Base-by-base conservation (phyloP, 1,140 invertebrate species). In the Drosophila punjabiensis region DNA sequence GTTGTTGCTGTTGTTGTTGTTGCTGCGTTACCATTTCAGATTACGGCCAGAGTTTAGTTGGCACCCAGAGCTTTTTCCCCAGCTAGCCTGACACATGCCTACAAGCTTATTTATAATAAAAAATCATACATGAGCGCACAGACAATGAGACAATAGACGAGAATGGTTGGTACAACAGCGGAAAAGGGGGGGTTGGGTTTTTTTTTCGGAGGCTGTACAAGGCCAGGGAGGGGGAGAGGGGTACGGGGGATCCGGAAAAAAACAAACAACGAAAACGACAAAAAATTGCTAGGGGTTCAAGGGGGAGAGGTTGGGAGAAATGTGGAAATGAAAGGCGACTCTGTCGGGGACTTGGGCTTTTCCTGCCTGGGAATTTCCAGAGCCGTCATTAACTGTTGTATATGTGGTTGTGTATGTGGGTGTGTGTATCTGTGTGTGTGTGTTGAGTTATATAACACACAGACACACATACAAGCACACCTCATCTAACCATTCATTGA, bases 91-190 rank as follows among this genome's bases (percentile, higher is more conserved):
- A 85, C 79, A 89, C 86, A 90, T 90, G 85, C 85, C 81, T 90
- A 89, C 81, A 85, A 89, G 86, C 86, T 85, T 89, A 90, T 85
- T 85, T 89, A 85, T 89, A 89, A 90, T 84, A 85, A 89, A 89
- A 88, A 88, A 89, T 90, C 86, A 90, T 85, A 89, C 86, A 89
- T 82, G 86, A 80, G 67, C 79, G 81, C 85, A 82, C 81, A 89
- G 78, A 85, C 85, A 89, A 89, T 89, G 85, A 90, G 85, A 89
- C 85, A 89, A 89, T 89, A 76, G 78, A 69, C 60, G 55, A 80
- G 32, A 63, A 65, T 55, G 59, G 66, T 53, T 66, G 33, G 33
- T 47, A 75, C 50, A 80, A 24, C 24, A 76, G 58, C 63, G 61
- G 61, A 68, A 47, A 45, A 9, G 62, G 58, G 43, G 32, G 16